Evolutionary conservation across 2,888 invertebrate genomes (phyloP), one percentile per base, ranked within the genome.

Genomic region (Acrocera orbiculus): DNA sequence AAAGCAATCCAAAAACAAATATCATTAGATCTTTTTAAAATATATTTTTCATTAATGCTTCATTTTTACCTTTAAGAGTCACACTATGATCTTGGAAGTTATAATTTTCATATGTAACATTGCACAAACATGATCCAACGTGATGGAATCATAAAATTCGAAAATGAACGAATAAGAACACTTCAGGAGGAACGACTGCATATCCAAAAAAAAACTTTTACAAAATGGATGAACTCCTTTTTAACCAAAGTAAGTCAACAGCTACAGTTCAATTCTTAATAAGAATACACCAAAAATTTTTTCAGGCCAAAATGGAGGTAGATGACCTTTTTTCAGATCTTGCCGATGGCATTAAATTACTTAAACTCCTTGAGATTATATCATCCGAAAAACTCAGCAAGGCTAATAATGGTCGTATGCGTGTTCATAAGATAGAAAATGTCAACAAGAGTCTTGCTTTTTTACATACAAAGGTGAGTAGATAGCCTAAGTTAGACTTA

Each of bases 161-260:
- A 95, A 73, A 87, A 85, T 69, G 87, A 86, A 56, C 79, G 93
- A 46, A 95, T 95, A 58, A 79, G 82, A 68, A 87, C 87, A 56
- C 74, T 96, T 57, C 93, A 95, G 61, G 92, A 95, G 63, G 96
- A 98, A 65, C 79, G 96, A 37, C 68, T 95, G 44, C 83, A 90
- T 63, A 96, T 98, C 47, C 98, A 98, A 67, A 96, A 96, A 73
- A 98, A 98, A 64, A 98, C 98, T 19, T 98, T 98, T 65, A 96
- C 96, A 49, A 98, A 98, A 87, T 93, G 93, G 93, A 85, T 93
- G 80, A 93, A 93, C 66, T 90, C 89, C 14, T 92, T 92, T 64
- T 64, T 93, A 50, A 76, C 82, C 56, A 92, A 90, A 80, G 92
- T 90, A 52, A 46, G 44, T 19, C 19, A 19, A 7, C 5, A 19